Evolutionary conservation across 2,113 vertebrate species (phyloP).

Genomic region (Zingel zingel): DNA sequence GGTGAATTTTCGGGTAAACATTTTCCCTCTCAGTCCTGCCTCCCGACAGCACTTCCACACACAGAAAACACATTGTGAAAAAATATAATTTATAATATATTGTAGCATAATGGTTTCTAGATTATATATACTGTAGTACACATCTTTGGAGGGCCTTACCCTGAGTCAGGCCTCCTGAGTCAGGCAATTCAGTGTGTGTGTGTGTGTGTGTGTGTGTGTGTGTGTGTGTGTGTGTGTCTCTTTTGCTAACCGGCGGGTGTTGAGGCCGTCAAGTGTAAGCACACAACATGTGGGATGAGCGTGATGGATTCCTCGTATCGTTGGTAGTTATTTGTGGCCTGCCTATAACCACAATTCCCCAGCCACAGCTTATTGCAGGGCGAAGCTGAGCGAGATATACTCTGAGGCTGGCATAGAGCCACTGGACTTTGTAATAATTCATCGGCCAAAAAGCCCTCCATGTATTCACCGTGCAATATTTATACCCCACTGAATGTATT

Average conservation of each 20-base stretch:
- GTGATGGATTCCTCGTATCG: slow-evolving; percentile 67
- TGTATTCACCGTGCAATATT: slow-evolving; percentile 80
- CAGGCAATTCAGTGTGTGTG: neutral
- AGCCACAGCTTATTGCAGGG: slow-evolving; percentile 66
- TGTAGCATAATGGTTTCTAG: neutral
- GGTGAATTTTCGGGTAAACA: slow-evolving; percentile 21
- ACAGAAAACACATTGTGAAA: neutral
- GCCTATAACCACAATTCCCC: slow-evolving; percentile 69
- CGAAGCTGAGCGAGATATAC: slow-evolving; percentile 65
- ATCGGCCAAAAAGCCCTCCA: slow-evolving; percentile 75
- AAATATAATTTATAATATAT: neutral
- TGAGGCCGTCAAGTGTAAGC: slow-evolving; percentile 35
- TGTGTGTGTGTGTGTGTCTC: slow-evolving; percentile 11
- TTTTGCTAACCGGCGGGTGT: slow-evolving; percentile 16
- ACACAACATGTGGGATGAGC: slow-evolving; percentile 50
- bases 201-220: neutral
- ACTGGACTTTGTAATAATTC: slow-evolving; percentile 79
- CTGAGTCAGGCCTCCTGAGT: slow-evolving; percentile 7
- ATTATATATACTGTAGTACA: neutral
- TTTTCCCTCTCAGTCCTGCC: slow-evolving; percentile 7
- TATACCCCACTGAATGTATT: slow-evolving; percentile 74
- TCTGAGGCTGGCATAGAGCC: slow-evolving; percentile 66
- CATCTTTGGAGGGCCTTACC: neutral
- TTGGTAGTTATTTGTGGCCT: slow-evolving; percentile 62
- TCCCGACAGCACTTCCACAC: neutral